Conservation (phyloP, 2,888 invertebrate genomes). For the Hecatera dysodea region DNA sequence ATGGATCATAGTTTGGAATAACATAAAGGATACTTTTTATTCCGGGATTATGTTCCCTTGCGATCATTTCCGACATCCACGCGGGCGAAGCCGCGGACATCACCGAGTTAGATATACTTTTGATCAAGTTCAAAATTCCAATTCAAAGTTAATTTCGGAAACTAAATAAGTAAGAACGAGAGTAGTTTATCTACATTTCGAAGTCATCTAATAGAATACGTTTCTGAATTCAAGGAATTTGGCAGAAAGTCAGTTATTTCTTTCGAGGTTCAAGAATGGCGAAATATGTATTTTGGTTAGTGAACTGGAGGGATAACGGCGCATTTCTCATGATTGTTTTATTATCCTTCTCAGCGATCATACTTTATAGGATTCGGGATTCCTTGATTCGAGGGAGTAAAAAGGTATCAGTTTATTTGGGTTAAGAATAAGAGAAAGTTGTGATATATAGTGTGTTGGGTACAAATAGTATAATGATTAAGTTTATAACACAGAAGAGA, state of each 20-base stretch:
- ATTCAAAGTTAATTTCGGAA: too few relatives aligned
- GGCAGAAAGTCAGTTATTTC: conserved; percentile 18
- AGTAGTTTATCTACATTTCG: too few relatives aligned
- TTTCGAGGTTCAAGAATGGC: conserved; percentile 10
- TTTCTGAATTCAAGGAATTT: conserved; percentile 13
- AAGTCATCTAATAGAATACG: conserved; percentile 21
- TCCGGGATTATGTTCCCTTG: too few relatives aligned
- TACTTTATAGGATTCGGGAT: conserved; percentile 17
- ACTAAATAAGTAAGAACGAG: too few relatives aligned
- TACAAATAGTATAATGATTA: not conserved
- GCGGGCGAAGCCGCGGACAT: too few relatives aligned
- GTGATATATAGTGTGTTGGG: too few relatives aligned
- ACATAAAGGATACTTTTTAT: too few relatives aligned
- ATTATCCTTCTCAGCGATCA: conserved; percentile 19
- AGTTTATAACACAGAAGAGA: not conserved
- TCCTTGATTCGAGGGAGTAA: conserved; percentile 26
- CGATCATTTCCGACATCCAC: too few relatives aligned
- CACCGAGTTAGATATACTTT: too few relatives aligned
- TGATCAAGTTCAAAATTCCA: not conserved
- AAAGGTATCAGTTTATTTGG: not conserved
- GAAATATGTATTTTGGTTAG: conserved; percentile 22
- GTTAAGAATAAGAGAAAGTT: not conserved
- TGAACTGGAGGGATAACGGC: not conserved
- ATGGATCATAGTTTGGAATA: too few relatives aligned
- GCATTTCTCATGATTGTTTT: conserved; percentile 15